Conservation (phyloP, 2,113 vertebrate species). For the Sorex araneus region DNA sequence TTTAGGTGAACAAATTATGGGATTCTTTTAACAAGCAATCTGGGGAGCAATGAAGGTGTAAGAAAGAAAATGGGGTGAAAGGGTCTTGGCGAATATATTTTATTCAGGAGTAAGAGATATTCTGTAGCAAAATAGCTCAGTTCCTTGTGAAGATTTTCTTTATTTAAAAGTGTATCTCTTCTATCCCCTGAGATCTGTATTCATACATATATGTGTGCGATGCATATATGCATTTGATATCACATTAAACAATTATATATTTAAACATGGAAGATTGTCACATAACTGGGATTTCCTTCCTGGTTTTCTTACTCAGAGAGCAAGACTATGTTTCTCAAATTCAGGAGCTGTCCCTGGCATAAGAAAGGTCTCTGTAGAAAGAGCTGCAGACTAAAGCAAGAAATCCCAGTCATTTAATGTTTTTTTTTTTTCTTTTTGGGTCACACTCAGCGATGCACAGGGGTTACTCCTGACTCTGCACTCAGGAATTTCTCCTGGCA, state of each 20-base stretch:
- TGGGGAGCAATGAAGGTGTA: constrained; percentile 3
- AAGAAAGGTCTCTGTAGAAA: no score
- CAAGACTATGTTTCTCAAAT: not conserved
- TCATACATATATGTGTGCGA: not conserved
- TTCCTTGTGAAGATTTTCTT: not conserved
- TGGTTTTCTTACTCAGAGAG: not conserved
- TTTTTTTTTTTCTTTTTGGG: no score
- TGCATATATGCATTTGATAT: not conserved
- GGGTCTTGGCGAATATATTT: not conserved
- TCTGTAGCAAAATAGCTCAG: not conserved
- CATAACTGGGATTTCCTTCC: not conserved
- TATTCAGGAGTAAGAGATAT: not conserved
- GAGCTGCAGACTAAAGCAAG: not conserved
- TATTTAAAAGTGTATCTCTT: constrained; percentile 1
- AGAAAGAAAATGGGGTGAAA: not conserved
- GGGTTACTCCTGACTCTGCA: no score
- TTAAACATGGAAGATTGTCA: fast-evolving
- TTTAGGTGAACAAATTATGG: not conserved
- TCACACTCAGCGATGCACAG: no score
- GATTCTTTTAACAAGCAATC: constrained; percentile 20
- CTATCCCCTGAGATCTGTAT: not conserved
- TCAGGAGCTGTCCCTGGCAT: no score
- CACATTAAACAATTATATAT: not conserved
- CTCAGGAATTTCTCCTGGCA: no score
- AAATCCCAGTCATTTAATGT: not conserved